Evolutionary conservation across 2,888 invertebrate genomes (phyloP).

Genomic region (Leptopilina myrica): DNA sequence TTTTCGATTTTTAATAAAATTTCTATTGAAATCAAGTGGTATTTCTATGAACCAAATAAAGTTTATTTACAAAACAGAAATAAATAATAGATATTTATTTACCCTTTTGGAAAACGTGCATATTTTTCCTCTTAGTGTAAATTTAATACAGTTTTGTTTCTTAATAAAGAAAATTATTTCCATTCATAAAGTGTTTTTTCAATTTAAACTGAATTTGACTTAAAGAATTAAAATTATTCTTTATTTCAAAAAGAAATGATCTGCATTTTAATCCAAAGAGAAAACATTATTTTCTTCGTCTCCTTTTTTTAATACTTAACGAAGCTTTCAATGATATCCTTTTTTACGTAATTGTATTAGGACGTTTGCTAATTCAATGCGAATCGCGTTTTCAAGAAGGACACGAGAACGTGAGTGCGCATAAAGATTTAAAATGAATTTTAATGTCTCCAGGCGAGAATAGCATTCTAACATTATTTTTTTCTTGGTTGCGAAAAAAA

Average conservation of each 20-base stretch:
- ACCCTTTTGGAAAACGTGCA: too few species aligned
- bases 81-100: too few species aligned
- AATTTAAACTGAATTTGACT: too few species aligned
- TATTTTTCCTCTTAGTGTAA: too few species aligned
- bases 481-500: background rate
- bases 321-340: background rate
- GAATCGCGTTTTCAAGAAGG: slow-evolving; percentile 29
- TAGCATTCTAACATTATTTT: slow-evolving; percentile 19
- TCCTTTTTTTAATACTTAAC: background rate
- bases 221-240: too few species aligned
- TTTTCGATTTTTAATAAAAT: too few species aligned
- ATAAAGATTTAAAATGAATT: slow-evolving; percentile 36
- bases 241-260: background rate
- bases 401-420: slow-evolving; percentile 41
- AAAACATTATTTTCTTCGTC: background rate
- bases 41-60: too few species aligned
- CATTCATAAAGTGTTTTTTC: too few species aligned
- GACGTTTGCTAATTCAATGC: slow-evolving; percentile 26
- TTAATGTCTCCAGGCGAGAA: background rate
- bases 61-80: too few species aligned
- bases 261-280: background rate
- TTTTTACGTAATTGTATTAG: slow-evolving; percentile 18
- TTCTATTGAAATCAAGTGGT: too few species aligned
- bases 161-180: too few species aligned
- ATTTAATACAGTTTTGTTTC: too few species aligned